Base-by-base conservation (phyloP, 2,888 invertebrate genomes). In the Pediacus dermestoides region DNA sequence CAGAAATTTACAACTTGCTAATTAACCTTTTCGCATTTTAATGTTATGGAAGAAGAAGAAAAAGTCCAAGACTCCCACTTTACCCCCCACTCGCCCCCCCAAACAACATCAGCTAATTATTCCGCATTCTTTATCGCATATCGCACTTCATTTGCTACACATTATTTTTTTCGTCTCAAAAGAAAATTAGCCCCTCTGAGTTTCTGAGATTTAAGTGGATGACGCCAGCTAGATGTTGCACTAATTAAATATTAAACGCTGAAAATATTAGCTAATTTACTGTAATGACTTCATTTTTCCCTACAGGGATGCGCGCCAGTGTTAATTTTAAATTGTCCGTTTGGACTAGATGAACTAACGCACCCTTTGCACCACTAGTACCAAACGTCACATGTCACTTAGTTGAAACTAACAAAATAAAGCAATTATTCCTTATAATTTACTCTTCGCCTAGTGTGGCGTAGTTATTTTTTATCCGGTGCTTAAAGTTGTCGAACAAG, bases 41-140 rank as follows among this genome's bases (percentile, higher is more conserved):
- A 45, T 39, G 39, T n/a, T 28, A 28, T 11, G 25, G 4, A 25
- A 9, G 10, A 25, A 10, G 4, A 7, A 25, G 11, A 7, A 25
- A 25, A 25, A 25, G 4, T 9, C 9, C 4, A 25, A 7, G 14
- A 36, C 40, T 39, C 37, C 28, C 32, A 37, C 30, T 40, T 42
- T 30, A n/a, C n/a, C n/a, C 42, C 38, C 34, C 30, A 34, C 36
- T 35, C 44, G 34, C 30, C 44, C 28, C 34, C 40, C 23, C n/a
- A 23, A 10, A 10, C 10, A 23, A 10, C n/a, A 9, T 13, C 13
- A 13, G 45, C 55, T 62, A 64, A 65, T 65, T 65, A 63, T 57
- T 59, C 62, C 60, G 61, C 58, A 65, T 65, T 65, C 64, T 65
- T 65, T 61, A 64, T 65, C 60, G 47, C 55, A 55, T 63, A 61